A percentile compares a stretch with the other conserved stretches of the same genome.
Conservation (phyloP, 2,888 invertebrate species). For the Cetonia aurata region DNA sequence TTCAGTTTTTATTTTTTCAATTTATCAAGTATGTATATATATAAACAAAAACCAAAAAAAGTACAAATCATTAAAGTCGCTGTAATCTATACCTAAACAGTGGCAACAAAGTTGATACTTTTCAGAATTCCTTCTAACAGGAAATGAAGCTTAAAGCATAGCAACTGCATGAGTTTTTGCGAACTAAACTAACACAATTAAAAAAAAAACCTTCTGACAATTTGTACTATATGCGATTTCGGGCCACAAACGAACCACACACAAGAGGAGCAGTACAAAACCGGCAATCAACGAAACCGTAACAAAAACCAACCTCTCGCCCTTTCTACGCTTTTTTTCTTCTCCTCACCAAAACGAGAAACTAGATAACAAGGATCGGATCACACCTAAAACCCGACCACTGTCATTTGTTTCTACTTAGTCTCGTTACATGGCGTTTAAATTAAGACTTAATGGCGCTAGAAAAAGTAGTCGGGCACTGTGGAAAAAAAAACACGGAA, state of each 20-base stretch:
- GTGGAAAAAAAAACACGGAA: constrained; percentile 16
- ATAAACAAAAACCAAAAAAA: neutral
- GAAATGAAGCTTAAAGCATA: constrained; percentile 46
- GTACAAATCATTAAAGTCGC: too few species aligned
- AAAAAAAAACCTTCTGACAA: neutral
- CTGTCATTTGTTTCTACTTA: constrained; percentile 62
- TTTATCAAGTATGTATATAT: too few species aligned
- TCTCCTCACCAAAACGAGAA: constrained; percentile 32
- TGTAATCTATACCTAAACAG: too few species aligned
- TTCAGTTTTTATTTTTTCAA: too few species aligned
- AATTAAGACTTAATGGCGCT: constrained; percentile 48
- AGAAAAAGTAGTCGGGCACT: constrained; percentile 29
- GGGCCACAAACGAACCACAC: neutral
- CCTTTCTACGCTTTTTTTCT: constrained; percentile 17
- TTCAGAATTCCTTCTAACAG: neutral
- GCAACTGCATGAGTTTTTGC: neutral
- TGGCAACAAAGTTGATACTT: neutral
- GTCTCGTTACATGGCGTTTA: constrained; percentile 54
- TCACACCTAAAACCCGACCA: constrained; percentile 59
- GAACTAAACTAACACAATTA: neutral
- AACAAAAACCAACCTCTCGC: constrained; percentile 22
- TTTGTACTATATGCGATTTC: constrained; percentile 32
- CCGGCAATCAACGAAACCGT: constrained; percentile 21
- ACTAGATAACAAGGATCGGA: constrained; percentile 50
- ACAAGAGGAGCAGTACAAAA: neutral